Evolutionary conservation across 2,888 invertebrate species (phyloP).

Genomic region (Nephrotoma guestfalica): DNA sequence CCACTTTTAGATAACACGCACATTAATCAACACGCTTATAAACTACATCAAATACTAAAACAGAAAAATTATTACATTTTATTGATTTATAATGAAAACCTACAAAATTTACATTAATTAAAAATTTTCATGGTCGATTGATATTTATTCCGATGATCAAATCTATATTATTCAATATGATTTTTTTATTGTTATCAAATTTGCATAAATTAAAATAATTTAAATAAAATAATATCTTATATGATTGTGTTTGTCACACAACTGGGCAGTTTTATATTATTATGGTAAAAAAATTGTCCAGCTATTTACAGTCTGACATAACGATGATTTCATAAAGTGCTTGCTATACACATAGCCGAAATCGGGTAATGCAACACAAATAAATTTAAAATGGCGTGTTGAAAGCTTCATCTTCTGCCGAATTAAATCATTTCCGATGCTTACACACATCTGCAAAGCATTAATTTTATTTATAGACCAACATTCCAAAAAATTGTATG

Average conservation of each 20-base stretch:
- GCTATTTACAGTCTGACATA: background rate
- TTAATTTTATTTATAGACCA: background rate
- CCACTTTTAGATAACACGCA: background rate
- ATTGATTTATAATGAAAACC: no score
- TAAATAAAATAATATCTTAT: no score
- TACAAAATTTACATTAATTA: background rate
- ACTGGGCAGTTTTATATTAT: no score
- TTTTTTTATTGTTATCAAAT: background rate
- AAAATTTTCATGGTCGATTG: background rate
- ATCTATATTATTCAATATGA: background rate
- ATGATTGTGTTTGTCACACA: no score
- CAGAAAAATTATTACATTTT: no score
- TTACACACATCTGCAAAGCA: background rate
- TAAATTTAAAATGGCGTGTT: background rate
- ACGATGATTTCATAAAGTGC: background rate
- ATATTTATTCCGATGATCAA: background rate
- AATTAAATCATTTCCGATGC: background rate
- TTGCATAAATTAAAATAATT: background rate
- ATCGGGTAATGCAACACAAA: background rate
- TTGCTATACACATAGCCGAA: background rate
- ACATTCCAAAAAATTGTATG: background rate
- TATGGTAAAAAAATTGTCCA: background rate
- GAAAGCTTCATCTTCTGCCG: background rate
- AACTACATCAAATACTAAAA: no score
- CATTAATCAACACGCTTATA: background rate